Conservation (phyloP, 2,113 vertebrate species). For the Indicator maculatus region DNA sequence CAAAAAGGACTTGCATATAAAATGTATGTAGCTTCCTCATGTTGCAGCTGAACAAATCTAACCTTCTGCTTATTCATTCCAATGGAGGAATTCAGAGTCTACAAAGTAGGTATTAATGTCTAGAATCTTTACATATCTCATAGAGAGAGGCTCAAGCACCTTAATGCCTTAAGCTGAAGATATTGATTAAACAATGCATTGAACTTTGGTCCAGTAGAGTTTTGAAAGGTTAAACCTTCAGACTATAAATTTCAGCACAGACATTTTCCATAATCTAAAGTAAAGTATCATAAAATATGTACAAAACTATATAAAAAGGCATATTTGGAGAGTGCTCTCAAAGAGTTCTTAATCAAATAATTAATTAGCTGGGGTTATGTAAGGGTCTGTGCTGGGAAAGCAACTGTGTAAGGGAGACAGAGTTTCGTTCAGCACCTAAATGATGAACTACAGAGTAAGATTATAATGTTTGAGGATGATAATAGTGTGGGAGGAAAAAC, state of each 20-base stretch:
- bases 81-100: not conserved
- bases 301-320: not conserved
- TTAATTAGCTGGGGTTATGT: not conserved
- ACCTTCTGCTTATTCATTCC: not conserved
- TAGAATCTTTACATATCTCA: not conserved
- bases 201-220: not conserved
- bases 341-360: not conserved
- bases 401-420: not conserved
- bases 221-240: not conserved
- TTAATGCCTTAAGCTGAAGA: not conserved
- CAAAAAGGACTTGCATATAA: not conserved
- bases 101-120: not conserved
- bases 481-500: not conserved
- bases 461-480: not conserved
- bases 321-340: not conserved
- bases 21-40: not conserved
- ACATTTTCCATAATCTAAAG: not conserved
- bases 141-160: not conserved
- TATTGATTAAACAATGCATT: not conserved
- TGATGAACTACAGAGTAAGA: not conserved
- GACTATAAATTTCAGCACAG: not conserved
- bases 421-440: not conserved
- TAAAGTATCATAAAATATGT: not conserved
- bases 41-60: not conserved
- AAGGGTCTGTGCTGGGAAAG: not conserved